Evolutionary conservation across 2,888 invertebrate genomes (phyloP).

Genomic region (Dicyrtomina minuta): DNA sequence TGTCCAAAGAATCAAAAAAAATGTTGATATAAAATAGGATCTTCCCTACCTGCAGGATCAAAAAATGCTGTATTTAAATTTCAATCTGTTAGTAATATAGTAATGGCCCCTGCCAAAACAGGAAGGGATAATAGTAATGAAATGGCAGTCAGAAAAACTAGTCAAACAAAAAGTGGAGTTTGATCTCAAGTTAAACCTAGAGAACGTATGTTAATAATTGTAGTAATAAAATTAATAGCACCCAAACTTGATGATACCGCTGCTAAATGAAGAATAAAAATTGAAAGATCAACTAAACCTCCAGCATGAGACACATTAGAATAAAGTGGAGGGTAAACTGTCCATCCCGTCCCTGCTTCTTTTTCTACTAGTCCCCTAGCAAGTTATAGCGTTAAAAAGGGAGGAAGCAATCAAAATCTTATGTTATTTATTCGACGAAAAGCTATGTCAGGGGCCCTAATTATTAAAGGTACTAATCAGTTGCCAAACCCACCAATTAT

Average conservation of each 20-base stretch:
- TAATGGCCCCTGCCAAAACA: slow-evolving; percentile 76
- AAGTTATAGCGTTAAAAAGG: slow-evolving; percentile 67
- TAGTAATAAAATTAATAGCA: slow-evolving; percentile 77
- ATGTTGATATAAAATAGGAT: slow-evolving; percentile 78
- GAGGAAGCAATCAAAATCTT: slow-evolving; percentile 77
- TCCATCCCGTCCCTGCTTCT: slow-evolving; percentile 77
- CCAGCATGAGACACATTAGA: slow-evolving; percentile 66
- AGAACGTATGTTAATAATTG: slow-evolving; percentile 69
- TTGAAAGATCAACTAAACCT: slow-evolving; percentile 71
- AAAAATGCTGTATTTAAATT: slow-evolving; percentile 80
- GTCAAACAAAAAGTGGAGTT: slow-evolving; percentile 72
- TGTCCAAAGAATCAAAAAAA: slow-evolving; percentile 87
- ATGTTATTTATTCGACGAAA: slow-evolving; percentile 82
- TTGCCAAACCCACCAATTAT: slow-evolving; percentile 83
- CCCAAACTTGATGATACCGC: slow-evolving; percentile 74
- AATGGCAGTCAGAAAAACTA: slow-evolving; percentile 68
- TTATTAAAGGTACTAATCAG: slow-evolving; percentile 74
- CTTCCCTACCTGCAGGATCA: slow-evolving; percentile 76
- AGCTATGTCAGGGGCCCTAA: slow-evolving; percentile 77
- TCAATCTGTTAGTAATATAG: slow-evolving; percentile 75
- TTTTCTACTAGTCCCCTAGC: slow-evolving; percentile 67
- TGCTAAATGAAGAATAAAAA: slow-evolving; percentile 75
- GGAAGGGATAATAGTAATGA: slow-evolving; percentile 70
- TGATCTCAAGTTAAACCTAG: slow-evolving; percentile 65
- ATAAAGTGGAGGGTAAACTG: slow-evolving; percentile 72